Conservation (phyloP, 2,888 invertebrate species). For the Adelognathus sp. region DNA sequence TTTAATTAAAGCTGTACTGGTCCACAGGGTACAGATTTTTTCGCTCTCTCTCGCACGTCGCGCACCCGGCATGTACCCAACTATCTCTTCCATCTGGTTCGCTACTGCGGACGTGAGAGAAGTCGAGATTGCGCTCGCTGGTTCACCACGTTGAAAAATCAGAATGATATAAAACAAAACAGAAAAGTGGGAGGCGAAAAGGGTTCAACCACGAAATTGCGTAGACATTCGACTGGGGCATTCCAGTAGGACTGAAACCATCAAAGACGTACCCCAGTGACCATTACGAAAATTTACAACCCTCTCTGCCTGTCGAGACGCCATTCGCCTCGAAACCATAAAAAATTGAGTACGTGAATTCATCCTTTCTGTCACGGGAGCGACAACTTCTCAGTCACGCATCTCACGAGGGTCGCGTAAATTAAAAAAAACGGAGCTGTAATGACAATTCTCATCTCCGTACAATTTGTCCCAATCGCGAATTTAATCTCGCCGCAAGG, state of each 20-base stretch:
- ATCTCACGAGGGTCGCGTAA: slow-evolving; percentile 30
- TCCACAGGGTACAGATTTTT: slow-evolving; percentile 60
- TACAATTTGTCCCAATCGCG: slow-evolving; percentile 40
- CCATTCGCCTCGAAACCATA: slow-evolving; percentile 20
- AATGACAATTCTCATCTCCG: slow-evolving; percentile 18
- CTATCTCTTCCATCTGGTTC: slow-evolving; percentile 15
- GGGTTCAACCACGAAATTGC: slow-evolving; percentile 10
- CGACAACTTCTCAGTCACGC: slow-evolving; percentile 6
- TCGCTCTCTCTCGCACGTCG: not conserved
- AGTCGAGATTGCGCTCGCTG: not conserved
- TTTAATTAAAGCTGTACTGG: slow-evolving; percentile 76
- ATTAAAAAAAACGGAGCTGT: slow-evolving; percentile 17
- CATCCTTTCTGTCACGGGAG: not conserved
- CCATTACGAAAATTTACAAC: slow-evolving; percentile 37
- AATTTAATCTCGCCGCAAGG: slow-evolving; percentile 52
- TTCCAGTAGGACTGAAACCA: slow-evolving; percentile 4
- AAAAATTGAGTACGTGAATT: slow-evolving; percentile 28
- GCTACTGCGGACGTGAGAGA: slow-evolving; percentile 2
- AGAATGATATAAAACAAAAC: slow-evolving; percentile 19
- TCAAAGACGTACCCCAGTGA: slow-evolving; percentile 37
- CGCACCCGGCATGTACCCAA: not conserved
- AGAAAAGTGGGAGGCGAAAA: not conserved
- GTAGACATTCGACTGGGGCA: slow-evolving; percentile 22
- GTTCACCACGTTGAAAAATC: slow-evolving; percentile 27
- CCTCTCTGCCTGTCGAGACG: not conserved